Base-by-base conservation (phyloP, 2,888 invertebrate species). In the Euclidia mi region DNA sequence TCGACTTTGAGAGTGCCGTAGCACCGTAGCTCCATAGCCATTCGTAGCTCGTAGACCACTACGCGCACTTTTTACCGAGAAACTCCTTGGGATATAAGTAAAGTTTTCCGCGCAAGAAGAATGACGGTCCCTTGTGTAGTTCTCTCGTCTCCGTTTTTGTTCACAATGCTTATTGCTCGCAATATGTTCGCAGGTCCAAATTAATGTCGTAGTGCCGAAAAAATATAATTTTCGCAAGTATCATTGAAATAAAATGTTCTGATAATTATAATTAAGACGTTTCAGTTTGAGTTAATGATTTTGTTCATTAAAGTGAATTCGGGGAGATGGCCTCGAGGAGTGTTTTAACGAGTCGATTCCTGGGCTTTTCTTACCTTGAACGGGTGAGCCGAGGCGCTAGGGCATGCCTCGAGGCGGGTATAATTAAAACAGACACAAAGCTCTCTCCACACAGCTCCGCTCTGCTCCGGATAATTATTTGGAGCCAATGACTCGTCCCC, bases 261-360 rank as follows among this genome's bases (percentile, higher is more conserved):
- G 11, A 48, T 40, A n/a, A n/a, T n/a, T n/a, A 32, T 42, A 58
- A 53, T 64, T 47, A 67, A 56, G 41, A 44, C 38, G 44, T 45
- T 25, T 32, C 31, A 50, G 55, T 45, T n/a, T 38, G 35, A 52
- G 38, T 60, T 56, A 61, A 71, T 58, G 68, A 68, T 65, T 68
- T 64, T 48, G 56, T 64, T 73, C 58, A 64, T 70, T 73, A 67
- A n/a, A n/a, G 51, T 40, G 44, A 73, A 67, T 71, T 73, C 48
- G 73, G 71, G 50, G 40, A 40, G 32, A 53, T 60, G 66, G 59
- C 67, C 73, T 47, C 49, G 64, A 65, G 73, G 56, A 64, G 56
- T 18, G 45, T 64, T 67, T 70, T 72, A 72, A 72, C 73, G 71
- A 71, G 57, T 60, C 44, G 60, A 64, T 72, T 72, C 71, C 71